These are phyloP conservation scores for Folsomia manolachei DNA, from an alignment of 2,888 invertebrate genomes.

Conservation along the genomic window DNA sequence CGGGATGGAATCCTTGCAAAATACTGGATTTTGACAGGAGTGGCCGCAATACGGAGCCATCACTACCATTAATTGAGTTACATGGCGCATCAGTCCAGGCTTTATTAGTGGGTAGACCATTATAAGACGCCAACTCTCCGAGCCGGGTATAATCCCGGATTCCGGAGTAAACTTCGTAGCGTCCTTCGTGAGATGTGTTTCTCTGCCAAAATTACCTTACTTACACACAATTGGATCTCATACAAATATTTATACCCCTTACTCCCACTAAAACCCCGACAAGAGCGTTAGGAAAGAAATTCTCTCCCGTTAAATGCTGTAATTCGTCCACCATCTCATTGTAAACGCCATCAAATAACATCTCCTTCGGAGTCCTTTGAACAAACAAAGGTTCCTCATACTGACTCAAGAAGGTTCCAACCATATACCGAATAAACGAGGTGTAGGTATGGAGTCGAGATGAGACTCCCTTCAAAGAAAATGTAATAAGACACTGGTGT, in stretches of 20 bases:
- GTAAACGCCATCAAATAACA: constrained; percentile 21
- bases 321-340: constrained; percentile 26
- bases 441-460: constrained; percentile 7
- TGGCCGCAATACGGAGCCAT: constrained; percentile 28
- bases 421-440: constrained; percentile 19
- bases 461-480: constrained; percentile 11
- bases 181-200: constrained; percentile 15
- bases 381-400: constrained; percentile 23
- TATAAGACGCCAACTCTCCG: constrained; percentile 26
- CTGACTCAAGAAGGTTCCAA: constrained; percentile 18
- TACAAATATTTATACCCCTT: constrained; percentile 7
- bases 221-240: background rate
- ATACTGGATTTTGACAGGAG: constrained; percentile 24
- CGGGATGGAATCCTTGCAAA: constrained; percentile 28
- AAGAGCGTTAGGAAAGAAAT: constrained; percentile 14
- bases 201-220: constrained; percentile 8
- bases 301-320: constrained; percentile 22
- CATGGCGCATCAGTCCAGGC: constrained; percentile 32
- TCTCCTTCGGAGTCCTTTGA: constrained; percentile 2
- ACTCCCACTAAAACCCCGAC: constrained; percentile 24
- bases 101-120: constrained; percentile 13
- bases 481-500: background rate
- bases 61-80: constrained; percentile 30
- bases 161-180: constrained; percentile 31
- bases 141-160: constrained; percentile 24